These are phyloP conservation scores for Chionis minor DNA, from an alignment of 2,113 vertebrate species.

Conservation along the genomic window DNA sequence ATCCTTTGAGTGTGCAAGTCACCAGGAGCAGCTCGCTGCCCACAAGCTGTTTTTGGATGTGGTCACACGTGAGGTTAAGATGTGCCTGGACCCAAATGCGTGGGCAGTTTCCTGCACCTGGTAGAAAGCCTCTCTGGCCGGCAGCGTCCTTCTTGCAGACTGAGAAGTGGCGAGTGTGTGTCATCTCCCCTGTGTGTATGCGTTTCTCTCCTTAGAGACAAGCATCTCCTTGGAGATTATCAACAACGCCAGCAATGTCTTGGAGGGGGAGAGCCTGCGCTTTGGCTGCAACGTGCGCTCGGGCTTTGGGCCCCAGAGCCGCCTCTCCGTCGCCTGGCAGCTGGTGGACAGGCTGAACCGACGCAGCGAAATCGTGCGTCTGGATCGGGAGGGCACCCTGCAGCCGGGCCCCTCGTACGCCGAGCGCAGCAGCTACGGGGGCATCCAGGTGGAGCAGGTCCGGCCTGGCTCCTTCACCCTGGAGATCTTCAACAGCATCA, in stretches of 20 bases:
- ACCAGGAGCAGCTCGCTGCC: constrained; percentile 62
- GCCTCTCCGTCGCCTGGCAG: constrained; percentile 87
- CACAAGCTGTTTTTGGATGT: constrained; percentile 38
- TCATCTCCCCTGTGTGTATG: constrained; percentile 58
- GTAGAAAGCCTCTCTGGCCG: constrained; percentile 30
- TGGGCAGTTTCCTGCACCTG: constrained; percentile 59
- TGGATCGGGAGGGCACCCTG: constrained; percentile 87
- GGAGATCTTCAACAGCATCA: constrained; percentile 86
- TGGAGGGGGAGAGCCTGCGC: constrained; percentile 88
- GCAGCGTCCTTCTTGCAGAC: constrained; percentile 23
- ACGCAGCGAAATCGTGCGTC: constrained; percentile 82
- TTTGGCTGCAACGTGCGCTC: constrained; percentile 85
- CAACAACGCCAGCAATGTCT: constrained; percentile 85
- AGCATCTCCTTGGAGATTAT: constrained; percentile 89
- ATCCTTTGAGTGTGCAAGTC: constrained; percentile 31
- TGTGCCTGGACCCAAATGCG: constrained; percentile 9
- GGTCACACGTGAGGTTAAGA: constrained; percentile 40
- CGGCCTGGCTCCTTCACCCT: constrained; percentile 81
- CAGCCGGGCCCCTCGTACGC: constrained; percentile 80
- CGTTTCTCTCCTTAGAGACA: constrained; percentile 82
- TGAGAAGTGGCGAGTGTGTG: not conserved
- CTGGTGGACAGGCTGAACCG: constrained; percentile 80
- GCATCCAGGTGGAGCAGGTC: constrained; percentile 86
- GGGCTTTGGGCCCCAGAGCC: constrained; percentile 70
- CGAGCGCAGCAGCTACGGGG: constrained; percentile 88